Percentiles rank a stretch among this genome's conserved stretches.
Evolutionary conservation across 2,113 vertebrate genomes (phyloP).

Genomic region (Okapia johnstoni): DNA sequence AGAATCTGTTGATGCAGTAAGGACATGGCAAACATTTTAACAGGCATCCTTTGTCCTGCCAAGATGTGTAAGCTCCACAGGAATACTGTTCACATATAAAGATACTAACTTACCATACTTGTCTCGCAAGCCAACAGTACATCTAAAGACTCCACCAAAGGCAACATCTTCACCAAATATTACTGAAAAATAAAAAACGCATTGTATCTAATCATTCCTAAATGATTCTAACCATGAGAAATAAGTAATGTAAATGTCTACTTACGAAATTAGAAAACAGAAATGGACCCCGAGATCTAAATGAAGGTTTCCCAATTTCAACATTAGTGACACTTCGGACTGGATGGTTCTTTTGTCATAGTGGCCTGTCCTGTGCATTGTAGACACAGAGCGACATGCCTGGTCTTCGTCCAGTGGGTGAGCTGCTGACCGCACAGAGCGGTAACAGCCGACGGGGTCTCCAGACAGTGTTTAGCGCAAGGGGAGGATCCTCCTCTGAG

Average conservation of each 20-base stretch:
- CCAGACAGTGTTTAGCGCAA: not conserved
- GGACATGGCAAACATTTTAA: not conserved
- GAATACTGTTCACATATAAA: not conserved
- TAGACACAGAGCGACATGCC: not conserved
- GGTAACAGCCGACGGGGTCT: not conserved
- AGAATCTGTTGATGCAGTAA: not conserved
- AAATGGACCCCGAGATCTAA: not conserved
- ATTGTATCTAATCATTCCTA: constrained; percentile 16
- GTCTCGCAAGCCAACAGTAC: constrained; percentile 96
- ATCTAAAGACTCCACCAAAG: constrained; percentile 98
- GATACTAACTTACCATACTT: constrained; percentile 91
- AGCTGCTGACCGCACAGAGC: not conserved
- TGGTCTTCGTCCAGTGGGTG: not conserved
- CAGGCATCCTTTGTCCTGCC: not conserved
- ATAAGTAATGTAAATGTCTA: not conserved
- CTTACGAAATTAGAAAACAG: constrained; percentile 8
- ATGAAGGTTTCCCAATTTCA: not conserved
- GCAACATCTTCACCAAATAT: constrained; percentile 98
- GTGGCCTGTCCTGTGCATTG: not conserved
- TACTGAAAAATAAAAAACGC: constrained; percentile 81
- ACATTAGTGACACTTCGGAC: not conserved
- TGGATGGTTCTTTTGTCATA: not conserved
- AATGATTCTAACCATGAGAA: not conserved
- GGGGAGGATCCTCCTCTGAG: not conserved
- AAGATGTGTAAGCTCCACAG: not conserved